Conservation (phyloP, 2,113 vertebrate genomes). For the Ceuthmochares aereus region DNA sequence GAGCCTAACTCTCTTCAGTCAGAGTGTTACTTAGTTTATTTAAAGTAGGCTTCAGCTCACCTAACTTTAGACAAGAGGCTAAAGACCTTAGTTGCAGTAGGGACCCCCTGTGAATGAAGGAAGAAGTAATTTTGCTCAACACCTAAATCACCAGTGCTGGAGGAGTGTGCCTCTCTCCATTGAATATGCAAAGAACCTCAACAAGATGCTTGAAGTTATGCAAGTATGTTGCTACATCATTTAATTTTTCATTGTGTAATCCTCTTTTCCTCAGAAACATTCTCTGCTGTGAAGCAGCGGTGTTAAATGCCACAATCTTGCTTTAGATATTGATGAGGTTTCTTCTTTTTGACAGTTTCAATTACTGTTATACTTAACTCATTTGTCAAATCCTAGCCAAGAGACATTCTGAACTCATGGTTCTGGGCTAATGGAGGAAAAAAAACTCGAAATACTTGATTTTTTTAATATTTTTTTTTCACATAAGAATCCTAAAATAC, state of each 20-base stretch:
- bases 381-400: background rate
- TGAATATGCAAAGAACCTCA: background rate
- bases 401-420: background rate
- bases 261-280: background rate
- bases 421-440: background rate
- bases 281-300: background rate
- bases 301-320: background rate
- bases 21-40: background rate
- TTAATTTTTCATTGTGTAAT: background rate
- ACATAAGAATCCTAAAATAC: background rate
- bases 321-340: background rate
- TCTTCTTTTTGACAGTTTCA: background rate
- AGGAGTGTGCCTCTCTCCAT: background rate
- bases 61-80: background rate
- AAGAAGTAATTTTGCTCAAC: background rate
- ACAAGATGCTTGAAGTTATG: background rate
- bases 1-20: background rate
- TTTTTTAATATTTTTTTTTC: no score
- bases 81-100: background rate
- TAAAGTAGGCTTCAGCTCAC: background rate
- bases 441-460: background rate
- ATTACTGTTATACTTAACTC: background rate
- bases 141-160: background rate
- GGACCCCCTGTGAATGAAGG: rapidly evolving
- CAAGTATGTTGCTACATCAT: background rate